Evolutionary conservation across 2,888 invertebrate genomes (phyloP), one percentile per base, ranked within the genome.

Genomic region (Megaustenia siamemsis): DNA sequence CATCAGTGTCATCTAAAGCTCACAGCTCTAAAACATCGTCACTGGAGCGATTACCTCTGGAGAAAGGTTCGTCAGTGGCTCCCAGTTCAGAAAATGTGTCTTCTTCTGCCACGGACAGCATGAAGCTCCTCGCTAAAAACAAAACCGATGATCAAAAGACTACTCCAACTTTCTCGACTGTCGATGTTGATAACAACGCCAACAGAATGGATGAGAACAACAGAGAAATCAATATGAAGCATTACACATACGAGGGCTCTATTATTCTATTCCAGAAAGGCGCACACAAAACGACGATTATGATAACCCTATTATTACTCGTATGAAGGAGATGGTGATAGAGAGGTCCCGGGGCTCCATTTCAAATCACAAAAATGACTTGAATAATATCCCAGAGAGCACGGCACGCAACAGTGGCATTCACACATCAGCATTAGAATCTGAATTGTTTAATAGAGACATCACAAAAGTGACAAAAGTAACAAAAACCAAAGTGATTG

Each of bases 91-190:
- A 69, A 28, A 53, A 45, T 32, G 82, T 66, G 35, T 45, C 76
- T 35, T 56, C 53, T 6, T 84, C 85, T 3, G 87, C 87, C n/a
- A 88, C 88, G 0, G 88, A 88, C 86, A 88, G 87, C 79, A 88
- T 88, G 87, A 88, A 88, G 68, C 68, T 88, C 35, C 87, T 87
- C 45, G 83, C 86, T 28, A 88, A 87, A 38, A 88, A 88, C 76
- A 87, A 86, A 81, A 88, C 88, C 40, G 88, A 88, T 63, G 88
- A 88, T 76, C 87, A 88, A 82, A 88, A 88, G 68, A 85, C 82
- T 18, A 73, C 66, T 2, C 83, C 81, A 1, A n/a, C 80, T 28
- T 43, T 83, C 21, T 15, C 69, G 21, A 28, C 63, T 28, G n/a
- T 83, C 35, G 45, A 15, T 8, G 63, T 35, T 21, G 75, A 73